Evolutionary conservation across 1,140 invertebrate genomes (phyloP), one percentile per base, ranked within the genome.

Genomic region (Meloidogyne hapla): DNA sequence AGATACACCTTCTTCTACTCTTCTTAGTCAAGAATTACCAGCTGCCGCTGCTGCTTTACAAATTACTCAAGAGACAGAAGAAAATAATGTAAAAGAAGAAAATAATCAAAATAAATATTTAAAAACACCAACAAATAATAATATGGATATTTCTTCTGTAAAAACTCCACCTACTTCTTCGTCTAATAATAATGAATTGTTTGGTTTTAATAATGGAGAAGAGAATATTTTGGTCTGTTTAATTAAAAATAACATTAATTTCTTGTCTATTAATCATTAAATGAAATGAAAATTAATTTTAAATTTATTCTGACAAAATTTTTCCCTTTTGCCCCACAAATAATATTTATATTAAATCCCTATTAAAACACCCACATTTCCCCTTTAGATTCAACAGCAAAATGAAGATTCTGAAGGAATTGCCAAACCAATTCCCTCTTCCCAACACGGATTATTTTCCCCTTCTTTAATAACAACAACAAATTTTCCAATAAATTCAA

Each of bases 1-100:
- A 73, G 68, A 61, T 26, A 61, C 68, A 21, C 23, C 68, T 8
- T 26, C 45, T 61, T 28, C 48, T 63, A 28, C 8, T 8, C 56
- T 73, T 56, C 2, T 72, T 15, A 62, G 70, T 40, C 70, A 38
- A 42, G 70, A 61, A 73, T 64, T 73, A 8, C 56, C 70, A 21
- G 48, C 56, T 8, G 68, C 61, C 26, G 61, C 33, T 61, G 61
- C 68, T 18, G 68, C 56, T 18, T 33, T 38, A 23, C 70, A 62
- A n/a, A 56, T 56, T 56, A 8, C 18, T n/a, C 48, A 56, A n/a
- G 6, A 18, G 18, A 48, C n/a, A 6, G 45, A 48, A 33, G 33
- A 33, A 33, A 33, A 33, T 48, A 48, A 48, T 18, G 48, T n/a
- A 56, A 56, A 56, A n/a, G 48, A 56, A 5, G 48, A 21, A 5